Conservation (phyloP, 2,888 invertebrate species). For the Dicyrtoma fusca region DNA sequence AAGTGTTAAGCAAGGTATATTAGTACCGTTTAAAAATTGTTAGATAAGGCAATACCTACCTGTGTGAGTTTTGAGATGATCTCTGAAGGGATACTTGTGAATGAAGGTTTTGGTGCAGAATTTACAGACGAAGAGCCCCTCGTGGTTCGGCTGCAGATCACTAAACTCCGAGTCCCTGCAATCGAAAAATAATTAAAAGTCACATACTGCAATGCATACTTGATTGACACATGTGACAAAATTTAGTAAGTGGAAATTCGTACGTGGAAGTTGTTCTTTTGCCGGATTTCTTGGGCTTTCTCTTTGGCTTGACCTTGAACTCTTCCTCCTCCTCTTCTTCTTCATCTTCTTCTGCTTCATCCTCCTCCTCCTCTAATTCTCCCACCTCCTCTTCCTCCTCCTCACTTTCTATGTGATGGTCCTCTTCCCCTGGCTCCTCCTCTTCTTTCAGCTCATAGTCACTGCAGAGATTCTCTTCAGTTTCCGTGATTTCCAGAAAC, state of each 20-base stretch:
- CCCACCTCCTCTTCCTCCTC: neutral
- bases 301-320: too few relatives aligned
- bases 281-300: too few relatives aligned
- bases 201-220: too few relatives aligned
- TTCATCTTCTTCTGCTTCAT: too few relatives aligned
- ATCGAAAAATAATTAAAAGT: slow-evolving; percentile 8
- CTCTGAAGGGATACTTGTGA: slow-evolving; percentile 55
- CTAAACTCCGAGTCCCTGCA: too few relatives aligned
- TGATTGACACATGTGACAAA: too few relatives aligned
- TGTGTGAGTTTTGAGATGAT: slow-evolving; percentile 53
- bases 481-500: neutral
- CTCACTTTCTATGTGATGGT: slow-evolving; percentile 32
- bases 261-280: too few relatives aligned
- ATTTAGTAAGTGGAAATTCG: neutral
- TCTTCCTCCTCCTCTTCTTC: too few relatives aligned
- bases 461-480: slow-evolving; percentile 23
- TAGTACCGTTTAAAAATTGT: too few relatives aligned
- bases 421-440: neutral
- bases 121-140: slow-evolving; percentile 52
- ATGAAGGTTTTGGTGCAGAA: slow-evolving; percentile 53
- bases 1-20: too few relatives aligned
- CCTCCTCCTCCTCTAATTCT: too few relatives aligned
- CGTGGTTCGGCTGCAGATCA: slow-evolving; percentile 44
- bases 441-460: slow-evolving; percentile 17
- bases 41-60: slow-evolving; percentile 30